Evolutionary conservation across 2,888 invertebrate genomes (phyloP), one percentile per base, ranked within the genome.

Genomic region (Phaedon cochleariae): DNA sequence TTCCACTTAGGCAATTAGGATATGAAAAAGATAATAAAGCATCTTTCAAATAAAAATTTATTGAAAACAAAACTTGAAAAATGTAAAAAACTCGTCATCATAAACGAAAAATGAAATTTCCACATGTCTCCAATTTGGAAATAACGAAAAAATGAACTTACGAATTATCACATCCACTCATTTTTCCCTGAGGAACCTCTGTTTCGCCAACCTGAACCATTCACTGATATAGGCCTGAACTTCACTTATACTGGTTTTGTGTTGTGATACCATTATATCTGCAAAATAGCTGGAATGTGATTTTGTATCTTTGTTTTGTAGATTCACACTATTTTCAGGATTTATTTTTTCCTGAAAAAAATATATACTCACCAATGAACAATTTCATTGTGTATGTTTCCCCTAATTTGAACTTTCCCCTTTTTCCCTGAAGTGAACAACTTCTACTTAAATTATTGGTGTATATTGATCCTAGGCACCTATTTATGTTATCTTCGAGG

Each of bases 391-490:
- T 17, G 15, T 57, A 45, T 0, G 45, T 57, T 21, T 57, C 57
- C 22, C 57, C 45, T 20, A 45, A 57, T 57, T 57, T 57, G 21
- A 45, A 57, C 7, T 57, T 57, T 57, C 45, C 57, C 10, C 57
- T 57, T 57, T 57, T 57, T 18, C 57, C 57, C 22, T 57, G 45
- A 57, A 57, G 45, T 1, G 57, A 57, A 45, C 57, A 57, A 45
- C 57, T 57, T 57, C 22, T 57, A 20, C 55, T 20, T 4, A 55
- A 21, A 41, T 55, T 55, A n/a, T 55, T 55, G 37, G 55, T 55
- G 7, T 55, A 55, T 37, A 55, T 55, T 37, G 37, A 17, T 55
- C 5, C 45, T 10, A 57, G 45, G 46, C 45, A 57, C 57, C 57
- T 18, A 57, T 57, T 45, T 37, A 57, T 22, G n/a, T 45, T 57